Evolutionary conservation across 2,888 invertebrate genomes (phyloP).

Genomic region (Himalopsyche tibetana): DNA sequence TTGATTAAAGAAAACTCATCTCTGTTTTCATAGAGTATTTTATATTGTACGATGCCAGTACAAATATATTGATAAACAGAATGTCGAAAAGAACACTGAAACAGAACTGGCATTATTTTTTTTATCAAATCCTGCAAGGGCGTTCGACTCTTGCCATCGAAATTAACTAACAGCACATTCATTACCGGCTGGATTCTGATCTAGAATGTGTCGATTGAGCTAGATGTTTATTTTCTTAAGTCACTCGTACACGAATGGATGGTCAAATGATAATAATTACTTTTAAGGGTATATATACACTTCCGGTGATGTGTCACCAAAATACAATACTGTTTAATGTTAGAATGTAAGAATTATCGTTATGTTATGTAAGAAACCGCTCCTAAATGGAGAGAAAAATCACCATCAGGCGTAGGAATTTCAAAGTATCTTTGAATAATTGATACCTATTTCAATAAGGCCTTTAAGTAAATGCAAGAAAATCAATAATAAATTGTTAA

Average conservation of each 20-base stretch:
- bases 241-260: slow-evolving; percentile 53
- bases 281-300: slow-evolving; percentile 53
- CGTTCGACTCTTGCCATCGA: not conserved
- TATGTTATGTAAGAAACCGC: slow-evolving; percentile 32
- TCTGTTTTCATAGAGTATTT: not conserved
- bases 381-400: slow-evolving; percentile 10
- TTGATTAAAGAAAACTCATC: slow-evolving; percentile 3
- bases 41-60: not conserved
- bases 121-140: not conserved
- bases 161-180: not conserved
- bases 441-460: not conserved
- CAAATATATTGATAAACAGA: not conserved
- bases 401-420: not conserved
- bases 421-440: not conserved
- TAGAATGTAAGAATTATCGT: not conserved
- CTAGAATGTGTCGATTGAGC: slow-evolving; percentile 33
- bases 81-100: not conserved
- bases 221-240: slow-evolving; percentile 59
- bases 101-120: not conserved
- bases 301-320: slow-evolving; percentile 48
- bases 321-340: slow-evolving; percentile 50
- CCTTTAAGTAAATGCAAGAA: not conserved
- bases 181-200: slow-evolving; percentile 17
- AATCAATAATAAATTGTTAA: not conserved
- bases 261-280: slow-evolving; percentile 62